Percentiles rank a stretch among this genome's conserved stretches.
Conservation (phyloP, 2,888 invertebrate species). For the Argynnis bischoffii region DNA sequence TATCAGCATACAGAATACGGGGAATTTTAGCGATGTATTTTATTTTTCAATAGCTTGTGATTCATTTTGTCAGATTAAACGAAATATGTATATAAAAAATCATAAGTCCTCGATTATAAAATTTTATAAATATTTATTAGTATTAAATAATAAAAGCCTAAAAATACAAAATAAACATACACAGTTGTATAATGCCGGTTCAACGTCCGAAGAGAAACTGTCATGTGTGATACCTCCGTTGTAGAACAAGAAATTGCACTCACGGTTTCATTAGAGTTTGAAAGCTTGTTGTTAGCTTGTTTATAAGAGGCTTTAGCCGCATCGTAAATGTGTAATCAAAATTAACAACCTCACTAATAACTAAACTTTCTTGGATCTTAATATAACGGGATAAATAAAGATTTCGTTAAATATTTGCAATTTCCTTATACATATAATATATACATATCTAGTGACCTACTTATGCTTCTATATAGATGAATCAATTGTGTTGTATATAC, state of each 20-base stretch:
- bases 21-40: no score
- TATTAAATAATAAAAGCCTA: neutral
- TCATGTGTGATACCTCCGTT: conserved; percentile 45
- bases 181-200: conserved; percentile 22
- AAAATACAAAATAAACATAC: conserved; percentile 12
- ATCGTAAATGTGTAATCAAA: conserved; percentile 22
- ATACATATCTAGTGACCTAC: neutral
- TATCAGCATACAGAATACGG: no score
- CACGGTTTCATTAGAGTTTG: conserved; percentile 52
- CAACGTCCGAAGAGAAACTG: conserved; percentile 42
- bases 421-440: neutral
- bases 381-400: neutral
- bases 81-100: neutral
- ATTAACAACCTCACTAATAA: conserved; percentile 10
- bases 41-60: no score
- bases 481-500: no score
- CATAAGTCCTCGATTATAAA: neutral
- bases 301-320: conserved; percentile 37
- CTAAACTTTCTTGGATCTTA: neutral
- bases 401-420: neutral
- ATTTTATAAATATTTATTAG: neutral
- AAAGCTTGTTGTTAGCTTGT: conserved; percentile 51
- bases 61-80: no score
- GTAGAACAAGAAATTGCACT: conserved; percentile 57
- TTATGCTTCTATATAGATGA: no score